These are phyloP conservation scores for Choreutis nemorana DNA, from an alignment of 2,888 invertebrate genomes.

Conservation along the genomic window DNA sequence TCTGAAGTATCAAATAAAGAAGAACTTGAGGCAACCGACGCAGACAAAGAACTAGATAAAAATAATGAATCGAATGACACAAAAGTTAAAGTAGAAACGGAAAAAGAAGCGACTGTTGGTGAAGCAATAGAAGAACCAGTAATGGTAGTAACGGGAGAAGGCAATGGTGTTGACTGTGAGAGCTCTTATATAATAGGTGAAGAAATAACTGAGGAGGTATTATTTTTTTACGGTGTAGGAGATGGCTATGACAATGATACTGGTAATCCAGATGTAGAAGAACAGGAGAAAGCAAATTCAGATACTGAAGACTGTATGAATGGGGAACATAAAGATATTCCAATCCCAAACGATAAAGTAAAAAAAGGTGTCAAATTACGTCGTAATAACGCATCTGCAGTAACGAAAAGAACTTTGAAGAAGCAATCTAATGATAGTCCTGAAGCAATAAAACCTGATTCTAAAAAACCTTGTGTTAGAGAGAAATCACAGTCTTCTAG, in stretches of 20 bases:
- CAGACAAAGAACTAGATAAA: conserved; percentile 9
- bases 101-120: conserved; percentile 38
- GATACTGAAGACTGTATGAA: conserved; percentile 40
- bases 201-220: conserved; percentile 75
- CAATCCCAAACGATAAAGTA: conserved; percentile 29
- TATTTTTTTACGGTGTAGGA: conserved; percentile 77
- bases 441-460: conserved; percentile 38
- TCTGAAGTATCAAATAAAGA: too few relatives aligned
- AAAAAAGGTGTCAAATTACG: conserved; percentile 30
- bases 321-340: conserved; percentile 39
- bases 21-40: too few relatives aligned
- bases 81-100: conserved; percentile 5
- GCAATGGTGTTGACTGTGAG: conserved; percentile 72
- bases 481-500: conserved; percentile 36
- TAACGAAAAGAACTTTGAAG: conserved; percentile 43
- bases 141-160: conserved; percentile 74
- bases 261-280: conserved; percentile 68
- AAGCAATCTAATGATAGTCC: conserved; percentile 43
- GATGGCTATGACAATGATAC: conserved; percentile 76
- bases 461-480: conserved; percentile 51
- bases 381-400: conserved; percentile 20
- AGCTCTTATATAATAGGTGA: conserved; percentile 67
- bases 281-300: conserved; percentile 29
- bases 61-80: conserved; percentile 10
- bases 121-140: conserved; percentile 79